Base-by-base conservation (phyloP, 2,113 vertebrate species). In the Boleophthalmus pectinirostris region DNA sequence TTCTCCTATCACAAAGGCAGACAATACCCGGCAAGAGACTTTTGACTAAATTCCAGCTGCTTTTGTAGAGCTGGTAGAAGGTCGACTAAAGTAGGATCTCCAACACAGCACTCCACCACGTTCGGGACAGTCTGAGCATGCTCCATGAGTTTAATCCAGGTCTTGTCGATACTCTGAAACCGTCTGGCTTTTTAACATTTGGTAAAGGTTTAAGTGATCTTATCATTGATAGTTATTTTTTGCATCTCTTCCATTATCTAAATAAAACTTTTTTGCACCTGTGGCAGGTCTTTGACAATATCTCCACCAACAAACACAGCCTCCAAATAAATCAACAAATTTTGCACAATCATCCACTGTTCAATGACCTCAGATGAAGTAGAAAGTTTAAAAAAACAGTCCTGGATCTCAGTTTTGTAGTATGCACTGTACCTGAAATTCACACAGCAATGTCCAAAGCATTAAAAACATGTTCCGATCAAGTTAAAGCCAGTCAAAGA, bases 271-370 rank as follows among this genome's bases (percentile, higher is more conserved):
- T 21, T n/a, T 2, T 15, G 23, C 23, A 99, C 98, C 95, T 99
- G 97, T 11, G 98, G 98, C 73, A 99, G 93, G 77, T 99, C 97
- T 79, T 96, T 98, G 81, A 96, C 97, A 11, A 99, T 98, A 83
- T 99, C 98, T 80, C 96, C 96, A 12, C 96, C 97, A 66, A 98
- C 95, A 88, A 99, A 99, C 64, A 99, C 96, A 51, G 97, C 97
- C 88, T 99, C 98, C 86, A 99, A 92, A 82, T 99, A 99, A 88
- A 99, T 95, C 98, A 97, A 99, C 46, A 99, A 82, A 81, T 98
- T 99, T 83, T 99, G 98, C 20, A 98, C 97, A 0, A 90, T 97
- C 94, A 98, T 94, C 98, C 98, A 99, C 91, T 94, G 96, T 88
- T 99, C 97, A 24, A 97, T 96, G 46, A 99, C 95, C 82, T 96